Percentiles rank a stretch among this genome's conserved stretches.
phyloP scores from a whole-genome alignment of 2,113 vertebrate species.

The Petromus typicus region DNA sequence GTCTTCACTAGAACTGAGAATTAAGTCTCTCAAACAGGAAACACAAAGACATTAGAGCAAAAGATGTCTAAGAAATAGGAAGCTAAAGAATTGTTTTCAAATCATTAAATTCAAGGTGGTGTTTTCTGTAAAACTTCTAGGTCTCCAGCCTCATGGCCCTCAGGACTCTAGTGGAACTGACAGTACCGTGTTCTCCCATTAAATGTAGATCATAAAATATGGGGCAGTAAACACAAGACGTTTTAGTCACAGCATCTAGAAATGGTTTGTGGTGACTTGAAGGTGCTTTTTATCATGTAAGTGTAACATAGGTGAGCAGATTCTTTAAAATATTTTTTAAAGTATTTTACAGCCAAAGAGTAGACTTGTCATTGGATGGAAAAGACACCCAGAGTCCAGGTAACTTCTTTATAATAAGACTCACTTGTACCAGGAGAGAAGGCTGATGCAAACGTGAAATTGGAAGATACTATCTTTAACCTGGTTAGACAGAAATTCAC shows the following conservation, averaged over 20 bases:
- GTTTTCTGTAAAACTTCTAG: not conserved
- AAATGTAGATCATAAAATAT: not conserved
- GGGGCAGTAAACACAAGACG: not conserved
- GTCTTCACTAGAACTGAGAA: not conserved
- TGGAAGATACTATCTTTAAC: not conserved
- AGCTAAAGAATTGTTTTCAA: not conserved
- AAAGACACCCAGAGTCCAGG: not conserved
- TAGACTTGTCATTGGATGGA: not conserved
- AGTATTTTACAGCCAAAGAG: not conserved
- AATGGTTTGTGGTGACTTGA: not conserved
- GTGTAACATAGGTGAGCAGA: not conserved
- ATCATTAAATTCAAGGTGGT: not conserved
- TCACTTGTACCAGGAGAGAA: not conserved
- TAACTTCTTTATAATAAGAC: not conserved
- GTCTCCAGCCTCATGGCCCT: fast-evolving
- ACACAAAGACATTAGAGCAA: not conserved
- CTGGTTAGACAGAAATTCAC: not conserved
- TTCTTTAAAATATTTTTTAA: fast-evolving
- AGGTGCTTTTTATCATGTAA: not conserved
- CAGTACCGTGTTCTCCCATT: not conserved
- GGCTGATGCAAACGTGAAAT: not conserved
- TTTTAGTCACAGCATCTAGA: not conserved
- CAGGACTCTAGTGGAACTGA: too few species aligned
- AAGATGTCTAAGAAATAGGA: not conserved
- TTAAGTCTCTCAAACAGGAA: not conserved